Percentiles rank a stretch among this genome's conserved stretches.
Conservation (phyloP, 2,888 invertebrate species). For the Branchinecta sandiegonensis region DNA sequence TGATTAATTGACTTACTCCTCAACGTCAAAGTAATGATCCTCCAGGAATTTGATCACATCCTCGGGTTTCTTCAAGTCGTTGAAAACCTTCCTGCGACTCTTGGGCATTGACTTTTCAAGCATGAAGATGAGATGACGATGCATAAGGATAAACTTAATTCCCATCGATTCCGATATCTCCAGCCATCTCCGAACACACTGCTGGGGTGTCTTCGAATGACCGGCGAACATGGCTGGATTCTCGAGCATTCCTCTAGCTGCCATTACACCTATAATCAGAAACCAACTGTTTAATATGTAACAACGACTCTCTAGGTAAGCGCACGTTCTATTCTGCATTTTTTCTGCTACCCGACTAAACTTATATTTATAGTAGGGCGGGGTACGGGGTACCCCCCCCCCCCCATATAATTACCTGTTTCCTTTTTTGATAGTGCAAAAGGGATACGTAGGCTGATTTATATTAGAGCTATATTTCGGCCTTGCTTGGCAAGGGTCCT, state of each 20-base stretch:
- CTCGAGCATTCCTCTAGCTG: slow-evolving; percentile 70
- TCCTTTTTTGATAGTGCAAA: too few relatives aligned
- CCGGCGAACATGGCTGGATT: slow-evolving; percentile 85
- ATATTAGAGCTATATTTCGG: too few relatives aligned
- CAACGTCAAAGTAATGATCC: background rate
- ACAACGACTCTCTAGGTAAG: too few relatives aligned
- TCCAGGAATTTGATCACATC: slow-evolving; percentile 47
- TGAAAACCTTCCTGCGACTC: slow-evolving; percentile 58
- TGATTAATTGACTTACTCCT: background rate
- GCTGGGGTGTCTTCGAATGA: slow-evolving; percentile 47
- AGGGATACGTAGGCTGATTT: too few relatives aligned
- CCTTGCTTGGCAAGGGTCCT: too few relatives aligned
- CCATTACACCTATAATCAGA: slow-evolving; percentile 56
- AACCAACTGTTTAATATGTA: too few relatives aligned
- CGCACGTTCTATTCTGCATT: too few relatives aligned
- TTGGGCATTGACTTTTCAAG: slow-evolving; percentile 62
- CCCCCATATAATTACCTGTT: too few relatives aligned
- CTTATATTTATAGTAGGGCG: too few relatives aligned
- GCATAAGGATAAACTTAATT: slow-evolving; percentile 68
- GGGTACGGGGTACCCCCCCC: too few relatives aligned
- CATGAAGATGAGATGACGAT: slow-evolving; percentile 95
- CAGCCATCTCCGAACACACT: slow-evolving; percentile 70
- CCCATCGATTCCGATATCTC: slow-evolving; percentile 44
- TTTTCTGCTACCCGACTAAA: too few relatives aligned
- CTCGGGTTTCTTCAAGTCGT: slow-evolving; percentile 51